Conservation (phyloP, 2,888 invertebrate genomes). For the Lepidocyrtinus sp. region DNA sequence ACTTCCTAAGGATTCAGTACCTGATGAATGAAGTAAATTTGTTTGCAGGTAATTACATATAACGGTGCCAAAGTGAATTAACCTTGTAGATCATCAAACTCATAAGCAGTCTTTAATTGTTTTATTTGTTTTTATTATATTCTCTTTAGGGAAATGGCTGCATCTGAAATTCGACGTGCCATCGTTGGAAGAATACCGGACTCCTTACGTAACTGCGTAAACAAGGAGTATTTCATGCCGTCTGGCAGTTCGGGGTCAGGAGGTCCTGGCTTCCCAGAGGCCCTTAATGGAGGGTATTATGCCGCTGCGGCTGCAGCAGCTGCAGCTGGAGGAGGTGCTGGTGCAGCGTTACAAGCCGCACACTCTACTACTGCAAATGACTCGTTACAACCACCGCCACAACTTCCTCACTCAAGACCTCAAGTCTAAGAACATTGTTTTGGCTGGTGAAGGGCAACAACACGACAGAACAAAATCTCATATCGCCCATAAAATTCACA, state of each 20-base stretch:
- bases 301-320: conserved; percentile 68
- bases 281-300: conserved; percentile 69
- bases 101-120: too few species aligned
- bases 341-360: conserved; percentile 67
- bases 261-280: conserved; percentile 69
- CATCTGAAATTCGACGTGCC: conserved; percentile 97
- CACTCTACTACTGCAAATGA: conserved; percentile 70
- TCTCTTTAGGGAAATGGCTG: conserved; percentile 92
- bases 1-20: too few species aligned
- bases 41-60: too few species aligned
- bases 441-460: not conserved
- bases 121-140: too few species aligned
- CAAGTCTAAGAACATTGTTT: conserved; percentile 52
- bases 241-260: conserved; percentile 60
- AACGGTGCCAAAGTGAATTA: too few species aligned
- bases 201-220: conserved; percentile 98
- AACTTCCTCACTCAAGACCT: conserved; percentile 66
- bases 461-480: not conserved
- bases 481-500: too few species aligned
- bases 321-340: conserved; percentile 62
- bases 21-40: too few species aligned
- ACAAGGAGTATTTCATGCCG: conserved; percentile 90
- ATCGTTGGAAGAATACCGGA: conserved; percentile 99
- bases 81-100: too few species aligned
- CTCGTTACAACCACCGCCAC: conserved; percentile 63